These are phyloP conservation scores for Trachelus troglodyta DNA, from an alignment of 2,888 invertebrate species.

Conservation along the genomic window DNA sequence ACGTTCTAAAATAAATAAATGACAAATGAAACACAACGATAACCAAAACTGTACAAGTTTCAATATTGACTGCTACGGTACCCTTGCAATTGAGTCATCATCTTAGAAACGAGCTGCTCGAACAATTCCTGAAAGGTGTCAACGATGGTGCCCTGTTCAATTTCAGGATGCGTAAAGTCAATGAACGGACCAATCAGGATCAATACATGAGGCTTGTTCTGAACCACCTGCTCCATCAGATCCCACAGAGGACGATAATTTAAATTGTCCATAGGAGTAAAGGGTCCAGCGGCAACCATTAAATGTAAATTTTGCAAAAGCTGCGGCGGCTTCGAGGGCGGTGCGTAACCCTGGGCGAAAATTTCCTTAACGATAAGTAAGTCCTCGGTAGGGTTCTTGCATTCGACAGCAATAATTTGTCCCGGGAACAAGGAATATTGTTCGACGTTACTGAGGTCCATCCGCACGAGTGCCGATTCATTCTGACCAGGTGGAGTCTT, in stretches of 20 bases:
- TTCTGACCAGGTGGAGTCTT: slow-evolving; percentile 62
- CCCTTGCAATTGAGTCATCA: slow-evolving; percentile 75
- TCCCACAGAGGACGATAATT: slow-evolving; percentile 85
- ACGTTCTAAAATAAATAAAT: slow-evolving; percentile 67
- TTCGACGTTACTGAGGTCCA: slow-evolving; percentile 69
- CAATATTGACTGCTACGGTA: slow-evolving; percentile 49
- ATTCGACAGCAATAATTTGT: slow-evolving; percentile 81
- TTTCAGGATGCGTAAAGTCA: slow-evolving; percentile 75
- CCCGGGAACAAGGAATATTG: slow-evolving; percentile 82
- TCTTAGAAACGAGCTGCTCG: slow-evolving; percentile 75
- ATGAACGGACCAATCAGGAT: slow-evolving; percentile 89
- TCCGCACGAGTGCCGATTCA: slow-evolving; percentile 28
- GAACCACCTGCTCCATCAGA: slow-evolving; percentile 75
- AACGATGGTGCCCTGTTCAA: slow-evolving; percentile 72
- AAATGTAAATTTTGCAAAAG: slow-evolving; percentile 68
- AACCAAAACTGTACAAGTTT: slow-evolving; percentile 3
- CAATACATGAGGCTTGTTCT: slow-evolving; percentile 81
- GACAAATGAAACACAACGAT: slow-evolving; percentile 8
- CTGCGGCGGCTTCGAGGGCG: slow-evolving; percentile 64
- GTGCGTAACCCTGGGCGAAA: slow-evolving; percentile 69
- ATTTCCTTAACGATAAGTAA: slow-evolving; percentile 76
- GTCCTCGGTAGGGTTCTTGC: slow-evolving; percentile 78
- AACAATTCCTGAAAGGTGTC: slow-evolving; percentile 82
- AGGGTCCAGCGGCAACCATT: slow-evolving; percentile 86
- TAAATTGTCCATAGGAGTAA: slow-evolving; percentile 80